Conservation (phyloP, 2,113 vertebrate species). For the Bos indicus region DNA sequence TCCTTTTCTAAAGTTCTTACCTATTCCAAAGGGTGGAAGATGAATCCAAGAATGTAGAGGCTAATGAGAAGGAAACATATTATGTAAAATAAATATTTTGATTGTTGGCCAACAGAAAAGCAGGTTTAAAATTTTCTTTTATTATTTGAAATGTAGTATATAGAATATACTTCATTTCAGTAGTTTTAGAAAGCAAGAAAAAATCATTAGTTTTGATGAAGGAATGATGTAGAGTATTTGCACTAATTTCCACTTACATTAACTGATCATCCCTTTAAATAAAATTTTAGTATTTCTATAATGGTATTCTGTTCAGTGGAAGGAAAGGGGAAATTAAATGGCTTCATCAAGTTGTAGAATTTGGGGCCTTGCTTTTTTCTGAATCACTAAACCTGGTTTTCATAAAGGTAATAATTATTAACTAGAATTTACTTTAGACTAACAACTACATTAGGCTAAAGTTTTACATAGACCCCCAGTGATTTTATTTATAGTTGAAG, state of each 20-base stretch:
- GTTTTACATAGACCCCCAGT: neutral
- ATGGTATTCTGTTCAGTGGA: neutral
- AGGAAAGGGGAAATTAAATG: neutral
- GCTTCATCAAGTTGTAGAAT: neutral
- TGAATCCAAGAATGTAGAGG: neutral
- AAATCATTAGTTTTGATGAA: neutral
- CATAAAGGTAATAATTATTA: neutral
- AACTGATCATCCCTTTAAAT: neutral
- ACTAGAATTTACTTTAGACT: neutral
- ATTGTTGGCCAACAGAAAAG: neutral
- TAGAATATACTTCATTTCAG: neutral
- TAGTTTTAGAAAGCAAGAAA: neutral
- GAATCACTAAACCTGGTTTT: neutral
- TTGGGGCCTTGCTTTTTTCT: neutral
- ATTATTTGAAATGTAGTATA: neutral
- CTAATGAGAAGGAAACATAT: neutral
- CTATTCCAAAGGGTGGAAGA: neutral
- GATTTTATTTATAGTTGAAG: constrained; percentile 10
- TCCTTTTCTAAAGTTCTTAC: neutral
- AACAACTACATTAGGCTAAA: neutral
- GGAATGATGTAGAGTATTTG: neutral
- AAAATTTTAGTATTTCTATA: neutral
- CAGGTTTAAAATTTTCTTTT: neutral
- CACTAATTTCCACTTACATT: neutral
- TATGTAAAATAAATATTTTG: neutral